A percentile compares a stretch with the other conserved stretches of the same genome.
These are phyloP conservation scores for Cryptus armator DNA, from an alignment of 2,888 invertebrate species.

Conservation along the genomic window DNA sequence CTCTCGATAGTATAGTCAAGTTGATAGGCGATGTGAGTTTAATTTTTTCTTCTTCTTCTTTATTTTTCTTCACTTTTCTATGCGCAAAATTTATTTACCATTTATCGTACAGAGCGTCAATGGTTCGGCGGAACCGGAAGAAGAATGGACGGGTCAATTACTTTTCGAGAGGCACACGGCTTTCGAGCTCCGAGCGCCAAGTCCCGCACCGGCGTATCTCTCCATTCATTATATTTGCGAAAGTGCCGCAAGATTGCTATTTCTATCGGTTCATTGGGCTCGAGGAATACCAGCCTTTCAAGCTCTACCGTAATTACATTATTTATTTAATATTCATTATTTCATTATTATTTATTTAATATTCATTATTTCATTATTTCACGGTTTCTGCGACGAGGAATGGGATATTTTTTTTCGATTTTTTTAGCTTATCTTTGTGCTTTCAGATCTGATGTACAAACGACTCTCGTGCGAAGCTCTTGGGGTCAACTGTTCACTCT, in stretches of 20 bases:
- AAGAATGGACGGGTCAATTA: slow-evolving; percentile 88
- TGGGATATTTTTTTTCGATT: neutral
- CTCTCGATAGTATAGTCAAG: slow-evolving; percentile 90
- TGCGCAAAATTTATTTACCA: slow-evolving; percentile 9
- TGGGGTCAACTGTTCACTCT: slow-evolving; percentile 97
- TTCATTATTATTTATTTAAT: neutral
- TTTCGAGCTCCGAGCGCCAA: slow-evolving; percentile 92
- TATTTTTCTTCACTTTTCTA: slow-evolving; percentile 13
- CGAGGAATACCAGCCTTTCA: slow-evolving; percentile 94
- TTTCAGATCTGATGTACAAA: slow-evolving; percentile 93
- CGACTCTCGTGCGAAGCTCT: slow-evolving; percentile 92
- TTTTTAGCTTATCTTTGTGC: slow-evolving; percentile 49
- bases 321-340: neutral
- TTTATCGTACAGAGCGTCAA: slow-evolving; percentile 79
- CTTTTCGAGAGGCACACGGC: slow-evolving; percentile 89
- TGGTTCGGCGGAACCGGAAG: slow-evolving; percentile 83
- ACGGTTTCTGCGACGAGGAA: neutral
- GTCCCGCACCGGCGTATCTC: slow-evolving; percentile 94
- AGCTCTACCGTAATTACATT: slow-evolving; percentile 89
- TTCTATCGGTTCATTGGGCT: slow-evolving; percentile 96
- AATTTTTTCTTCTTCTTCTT: slow-evolving; percentile 10
- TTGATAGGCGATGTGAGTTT: slow-evolving; percentile 84
- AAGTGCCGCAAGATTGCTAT: slow-evolving; percentile 96
- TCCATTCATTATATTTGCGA: slow-evolving; percentile 98
- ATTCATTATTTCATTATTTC: neutral